A percentile compares a stretch with the other conserved stretches of the same genome.
Evolutionary conservation across 2,888 invertebrate species (phyloP).

Genomic region (Arge pagana): DNA sequence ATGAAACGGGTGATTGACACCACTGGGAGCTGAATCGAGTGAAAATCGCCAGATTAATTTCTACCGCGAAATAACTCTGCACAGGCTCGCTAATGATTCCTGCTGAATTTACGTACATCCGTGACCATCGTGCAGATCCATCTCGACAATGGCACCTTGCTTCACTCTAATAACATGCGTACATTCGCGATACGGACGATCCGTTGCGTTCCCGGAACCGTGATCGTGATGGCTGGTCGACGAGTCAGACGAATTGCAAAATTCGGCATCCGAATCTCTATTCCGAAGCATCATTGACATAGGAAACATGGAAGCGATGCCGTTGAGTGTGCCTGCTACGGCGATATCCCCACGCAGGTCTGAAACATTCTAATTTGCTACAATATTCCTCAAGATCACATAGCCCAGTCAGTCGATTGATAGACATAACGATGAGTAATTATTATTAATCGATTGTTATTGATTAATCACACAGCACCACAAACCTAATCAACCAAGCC

Average conservation of each 20-base stretch:
- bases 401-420: no score
- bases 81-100: not conserved
- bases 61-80: no score
- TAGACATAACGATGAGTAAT: no score
- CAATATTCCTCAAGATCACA: not conserved
- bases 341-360: not conserved
- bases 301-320: conserved; percentile 3
- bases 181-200: conserved; percentile 23
- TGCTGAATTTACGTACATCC: no score
- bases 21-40: conserved; percentile 6
- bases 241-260: conserved; percentile 12
- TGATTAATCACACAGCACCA: no score
- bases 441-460: no score
- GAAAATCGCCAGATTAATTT: no score
- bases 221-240: conserved; percentile 11
- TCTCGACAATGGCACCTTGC: conserved; percentile 28
- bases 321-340: not conserved
- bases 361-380: not conserved
- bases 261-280: conserved; percentile 22
- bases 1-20: conserved; percentile 52
- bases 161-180: conserved; percentile 26
- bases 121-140: conserved; percentile 24
- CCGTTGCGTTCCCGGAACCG: no score
- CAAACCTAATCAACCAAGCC: no score
- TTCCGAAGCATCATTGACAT: conserved; percentile 5